Conservation (phyloP, 2,113 vertebrate species). For the Gambusia affinis region DNA sequence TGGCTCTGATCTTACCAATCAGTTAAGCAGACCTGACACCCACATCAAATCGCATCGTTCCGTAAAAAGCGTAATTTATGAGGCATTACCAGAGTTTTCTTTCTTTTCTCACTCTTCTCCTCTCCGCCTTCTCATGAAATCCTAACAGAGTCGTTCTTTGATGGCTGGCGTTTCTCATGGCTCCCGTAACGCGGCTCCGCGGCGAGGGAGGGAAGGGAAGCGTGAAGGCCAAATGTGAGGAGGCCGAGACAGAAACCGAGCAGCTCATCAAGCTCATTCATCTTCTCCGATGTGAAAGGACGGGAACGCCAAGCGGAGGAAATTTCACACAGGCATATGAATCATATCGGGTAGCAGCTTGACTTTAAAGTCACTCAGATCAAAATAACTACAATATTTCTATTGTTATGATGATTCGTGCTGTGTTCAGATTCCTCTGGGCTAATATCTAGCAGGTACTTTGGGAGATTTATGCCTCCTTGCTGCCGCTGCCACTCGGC, state of each 20-base stretch:
- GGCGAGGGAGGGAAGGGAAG: constrained; percentile 38
- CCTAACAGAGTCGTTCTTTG: constrained; percentile 72
- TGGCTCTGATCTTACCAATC: constrained; percentile 46
- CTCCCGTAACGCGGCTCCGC: constrained; percentile 56
- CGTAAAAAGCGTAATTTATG: constrained; percentile 73
- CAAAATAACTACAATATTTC: constrained; percentile 15
- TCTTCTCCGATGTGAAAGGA: constrained; percentile 69
- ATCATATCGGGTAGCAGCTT: constrained; percentile 66
- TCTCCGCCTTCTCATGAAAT: constrained; percentile 52
- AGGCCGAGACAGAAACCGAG: constrained; percentile 71
- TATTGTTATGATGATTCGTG: constrained; percentile 1
- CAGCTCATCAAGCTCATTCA: constrained; percentile 77
- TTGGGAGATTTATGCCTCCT: constrained; percentile 64
- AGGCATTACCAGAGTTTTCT: constrained; percentile 73
- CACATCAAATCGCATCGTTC: constrained; percentile 73
- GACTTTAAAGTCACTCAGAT: constrained; percentile 32
- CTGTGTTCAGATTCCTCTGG: constrained; percentile 42
- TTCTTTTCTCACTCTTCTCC: constrained; percentile 36
- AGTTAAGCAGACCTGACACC: constrained; percentile 68
- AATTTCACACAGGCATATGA: constrained; percentile 65
- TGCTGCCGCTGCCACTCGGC: constrained; percentile 37
- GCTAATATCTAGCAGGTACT: constrained; percentile 65
- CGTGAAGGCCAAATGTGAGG: constrained; percentile 68
- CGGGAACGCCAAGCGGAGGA: constrained; percentile 45
- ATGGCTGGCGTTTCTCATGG: constrained; percentile 68